A percentile compares a stretch with the other conserved stretches of the same genome.
phyloP scores from a whole-genome alignment of 2,797 vertebrate species.

The Dipus sagitta region DNA sequence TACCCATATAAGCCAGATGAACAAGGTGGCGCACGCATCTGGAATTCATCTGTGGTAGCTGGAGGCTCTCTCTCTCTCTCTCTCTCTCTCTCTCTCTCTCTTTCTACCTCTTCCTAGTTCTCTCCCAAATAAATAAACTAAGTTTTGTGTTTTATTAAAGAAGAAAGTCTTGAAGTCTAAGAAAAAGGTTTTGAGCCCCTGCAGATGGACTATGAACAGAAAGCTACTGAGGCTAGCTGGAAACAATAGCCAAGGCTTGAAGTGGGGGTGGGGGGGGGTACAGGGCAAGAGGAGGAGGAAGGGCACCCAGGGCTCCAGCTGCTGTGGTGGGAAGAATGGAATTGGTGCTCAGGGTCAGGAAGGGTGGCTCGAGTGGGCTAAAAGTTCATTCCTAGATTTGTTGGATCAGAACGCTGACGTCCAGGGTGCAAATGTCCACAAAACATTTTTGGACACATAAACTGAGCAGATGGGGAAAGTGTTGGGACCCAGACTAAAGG shows the following conservation, averaged over 20 bases:
- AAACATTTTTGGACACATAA: constrained; percentile 2
- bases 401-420: neutral
- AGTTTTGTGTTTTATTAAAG: neutral
- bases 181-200: neutral
- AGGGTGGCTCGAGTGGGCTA: neutral
- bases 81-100: no score
- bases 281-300: neutral
- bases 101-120: no score
- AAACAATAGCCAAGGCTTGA: neutral
- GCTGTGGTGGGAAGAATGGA: neutral
- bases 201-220: neutral
- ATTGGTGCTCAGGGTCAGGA: neutral
- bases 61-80: no score
- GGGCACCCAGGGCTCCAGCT: neutral
- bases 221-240: neutral
- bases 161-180: neutral
- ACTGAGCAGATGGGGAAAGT: neutral
- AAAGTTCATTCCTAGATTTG: neutral
- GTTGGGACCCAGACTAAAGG: neutral
- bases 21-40: no score
- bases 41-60: no score
- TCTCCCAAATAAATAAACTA: no score
- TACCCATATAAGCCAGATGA: no score
- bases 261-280: neutral
- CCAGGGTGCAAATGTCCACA: neutral